These are phyloP conservation scores for Caenorhabditis panamensis DNA, from an alignment of 2,888 invertebrate genomes.

Conservation along the genomic window DNA sequence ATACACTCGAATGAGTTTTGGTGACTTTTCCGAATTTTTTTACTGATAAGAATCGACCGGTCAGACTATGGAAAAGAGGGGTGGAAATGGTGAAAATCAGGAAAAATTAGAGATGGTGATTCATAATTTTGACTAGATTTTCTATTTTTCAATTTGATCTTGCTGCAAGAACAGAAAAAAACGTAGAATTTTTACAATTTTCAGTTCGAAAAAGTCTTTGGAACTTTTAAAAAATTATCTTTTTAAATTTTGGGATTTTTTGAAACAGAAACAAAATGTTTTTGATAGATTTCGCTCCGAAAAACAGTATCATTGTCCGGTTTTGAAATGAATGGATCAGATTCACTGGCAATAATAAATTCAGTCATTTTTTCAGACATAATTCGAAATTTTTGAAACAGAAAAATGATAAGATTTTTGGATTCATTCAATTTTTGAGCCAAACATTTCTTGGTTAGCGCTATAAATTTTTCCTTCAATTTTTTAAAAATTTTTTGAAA, in stretches of 20 bases:
- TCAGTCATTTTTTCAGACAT: background rate
- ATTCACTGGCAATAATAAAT: too few relatives aligned
- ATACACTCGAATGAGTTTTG: too few relatives aligned
- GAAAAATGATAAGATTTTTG: background rate
- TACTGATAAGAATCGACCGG: slow-evolving; percentile 13
- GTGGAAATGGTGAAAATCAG: too few relatives aligned
- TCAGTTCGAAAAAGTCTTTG: background rate
- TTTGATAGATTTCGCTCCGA: too few relatives aligned
- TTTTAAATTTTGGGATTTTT: too few relatives aligned
- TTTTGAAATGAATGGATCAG: too few relatives aligned
- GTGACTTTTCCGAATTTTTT: background rate
- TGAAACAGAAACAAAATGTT: too few relatives aligned
- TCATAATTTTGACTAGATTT: background rate
- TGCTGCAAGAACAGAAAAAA: background rate
- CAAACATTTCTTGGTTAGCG: too few relatives aligned
- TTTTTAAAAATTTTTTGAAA: background rate
- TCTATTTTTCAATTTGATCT: too few relatives aligned
- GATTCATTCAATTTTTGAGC: background rate
- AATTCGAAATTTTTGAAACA: background rate
- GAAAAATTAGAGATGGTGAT: background rate
- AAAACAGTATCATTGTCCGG: too few relatives aligned
- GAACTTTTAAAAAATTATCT: background rate
- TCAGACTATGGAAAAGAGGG: background rate
- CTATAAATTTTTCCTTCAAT: too few relatives aligned
- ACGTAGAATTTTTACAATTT: too few relatives aligned